Conservation (phyloP, 2,888 invertebrate species). For the Trachelus stipa region DNA sequence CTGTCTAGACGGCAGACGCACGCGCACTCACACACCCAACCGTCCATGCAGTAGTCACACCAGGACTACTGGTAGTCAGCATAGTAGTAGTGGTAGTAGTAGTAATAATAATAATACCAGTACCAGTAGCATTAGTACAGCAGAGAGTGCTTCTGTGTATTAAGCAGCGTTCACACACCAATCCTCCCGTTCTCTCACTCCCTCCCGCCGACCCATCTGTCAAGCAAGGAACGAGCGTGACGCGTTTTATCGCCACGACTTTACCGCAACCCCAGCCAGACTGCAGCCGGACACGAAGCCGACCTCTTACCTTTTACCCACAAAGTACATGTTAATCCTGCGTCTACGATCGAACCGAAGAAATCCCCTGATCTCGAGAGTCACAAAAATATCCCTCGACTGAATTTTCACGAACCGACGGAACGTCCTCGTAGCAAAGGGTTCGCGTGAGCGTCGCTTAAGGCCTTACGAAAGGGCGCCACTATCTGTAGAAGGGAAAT, state of each 20-base stretch:
- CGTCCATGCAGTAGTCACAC: not conserved
- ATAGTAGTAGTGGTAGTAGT: not conserved
- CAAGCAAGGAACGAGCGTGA: not conserved
- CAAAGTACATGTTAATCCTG: not conserved
- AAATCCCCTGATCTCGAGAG: not conserved
- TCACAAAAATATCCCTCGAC: not conserved
- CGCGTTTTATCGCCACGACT: not conserved
- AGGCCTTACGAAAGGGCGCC: slow-evolving; percentile 5
- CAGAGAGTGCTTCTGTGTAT: slow-evolving; percentile 23
- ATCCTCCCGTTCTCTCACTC: not conserved
- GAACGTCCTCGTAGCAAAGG: not conserved
- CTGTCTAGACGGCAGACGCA: slow-evolving; percentile 61
- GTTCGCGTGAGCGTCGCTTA: not conserved
- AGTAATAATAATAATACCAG: not conserved
- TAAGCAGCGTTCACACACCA: slow-evolving; percentile 41
- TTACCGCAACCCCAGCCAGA: not conserved
- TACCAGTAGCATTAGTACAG: slow-evolving; percentile 12
- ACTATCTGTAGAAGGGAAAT: not conserved
- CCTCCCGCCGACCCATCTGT: not conserved
- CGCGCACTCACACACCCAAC: slow-evolving; percentile 26
- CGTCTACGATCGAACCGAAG: not conserved
- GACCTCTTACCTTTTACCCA: not conserved
- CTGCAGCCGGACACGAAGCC: not conserved
- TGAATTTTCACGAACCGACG: not conserved
- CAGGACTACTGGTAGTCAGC: not conserved